These are phyloP conservation scores for Sycon ciliatum DNA, from an alignment of 37 sponge, comb jelly and placozoan species.

Conservation along the genomic window DNA sequence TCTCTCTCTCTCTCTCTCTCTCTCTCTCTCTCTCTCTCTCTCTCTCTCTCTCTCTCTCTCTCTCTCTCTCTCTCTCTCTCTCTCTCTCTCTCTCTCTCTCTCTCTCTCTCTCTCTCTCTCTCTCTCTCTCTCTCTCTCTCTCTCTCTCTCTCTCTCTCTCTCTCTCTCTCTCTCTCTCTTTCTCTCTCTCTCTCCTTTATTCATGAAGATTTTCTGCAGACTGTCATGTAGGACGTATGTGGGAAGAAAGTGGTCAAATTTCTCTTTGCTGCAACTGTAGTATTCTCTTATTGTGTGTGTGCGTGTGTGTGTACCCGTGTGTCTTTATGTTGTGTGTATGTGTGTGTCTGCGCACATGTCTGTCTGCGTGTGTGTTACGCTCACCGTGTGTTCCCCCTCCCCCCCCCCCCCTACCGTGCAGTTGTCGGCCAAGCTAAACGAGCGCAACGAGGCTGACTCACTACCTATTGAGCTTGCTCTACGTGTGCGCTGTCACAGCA, in stretches of 20 bases:
- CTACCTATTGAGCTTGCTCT: constrained; percentile 83
- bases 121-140: too few relatives aligned
- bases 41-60: neutral
- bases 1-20: neutral
- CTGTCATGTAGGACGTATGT: too few relatives aligned
- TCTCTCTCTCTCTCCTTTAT: too few relatives aligned
- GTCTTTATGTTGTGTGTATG: neutral
- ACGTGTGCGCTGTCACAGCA: constrained; percentile 58
- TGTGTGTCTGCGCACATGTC: neutral
- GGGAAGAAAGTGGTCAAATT: too few relatives aligned
- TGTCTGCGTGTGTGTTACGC: neutral
- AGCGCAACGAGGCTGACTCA: constrained; percentile 53
- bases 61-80: neutral
- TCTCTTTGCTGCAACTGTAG: too few relatives aligned
- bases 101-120: neutral
- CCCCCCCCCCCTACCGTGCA: constrained; percentile 1
- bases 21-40: neutral
- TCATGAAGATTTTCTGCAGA: too few relatives aligned
- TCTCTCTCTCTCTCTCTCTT: too few relatives aligned
- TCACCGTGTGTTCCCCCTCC: neutral
- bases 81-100: neutral
- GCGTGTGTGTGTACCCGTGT: neutral
- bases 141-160: too few relatives aligned
- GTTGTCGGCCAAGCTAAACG: constrained; percentile 58
- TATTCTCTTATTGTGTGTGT: too few relatives aligned